Evolutionary conservation across 2,888 invertebrate genomes (phyloP), one percentile per base, ranked within the genome.

Genomic region (Heliconius ethilla): DNA sequence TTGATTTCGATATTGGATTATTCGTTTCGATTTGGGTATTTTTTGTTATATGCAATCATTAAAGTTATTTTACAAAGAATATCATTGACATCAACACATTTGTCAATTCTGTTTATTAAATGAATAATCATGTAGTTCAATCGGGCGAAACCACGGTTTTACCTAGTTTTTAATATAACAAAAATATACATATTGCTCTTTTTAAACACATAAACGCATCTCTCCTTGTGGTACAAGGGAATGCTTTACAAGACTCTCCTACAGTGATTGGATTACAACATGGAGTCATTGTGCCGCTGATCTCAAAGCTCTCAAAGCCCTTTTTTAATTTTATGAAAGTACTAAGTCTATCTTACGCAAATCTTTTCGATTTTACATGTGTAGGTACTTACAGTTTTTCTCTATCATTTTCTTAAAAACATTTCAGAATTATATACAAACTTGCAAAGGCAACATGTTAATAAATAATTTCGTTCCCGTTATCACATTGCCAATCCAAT

Each of bases 201-300:
- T 62, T 62, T 13, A 25, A 25, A 5, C n/a, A 62, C 62, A 18
- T 59, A 25, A 62, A 62, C n/a, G 62, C 62, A 62, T 13, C n/a
- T 25, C n/a, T 25, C 25, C 25, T 25, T 25, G 5, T 25, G 18
- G 27, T 63, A 15, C 63, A 7, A 63, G 63, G 15, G 63, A 15
- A 27, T 27, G 63, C 27, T 63, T 25, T 25, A 63, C 27, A 62
- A 63, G 25, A 27, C 63, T 6, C 63, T 6, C 27, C 11, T 37
- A n/a, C 33, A 25, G 72, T 72, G 72, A 72, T 72, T 59, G 59
- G 33, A 72, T 72, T 72, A 59, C 55, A 37, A 72, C 70, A 45
- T 45, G 59, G 40, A 29, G 22, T 29, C 70, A 55, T 51, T 40
- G 70, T 55, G 33, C n/a, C n/a, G 55, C 33, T 72, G 55, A 72